These are phyloP conservation scores for Cyclura pinguis DNA, from an alignment of 2,797 vertebrate genomes.

Conservation along the genomic window DNA sequence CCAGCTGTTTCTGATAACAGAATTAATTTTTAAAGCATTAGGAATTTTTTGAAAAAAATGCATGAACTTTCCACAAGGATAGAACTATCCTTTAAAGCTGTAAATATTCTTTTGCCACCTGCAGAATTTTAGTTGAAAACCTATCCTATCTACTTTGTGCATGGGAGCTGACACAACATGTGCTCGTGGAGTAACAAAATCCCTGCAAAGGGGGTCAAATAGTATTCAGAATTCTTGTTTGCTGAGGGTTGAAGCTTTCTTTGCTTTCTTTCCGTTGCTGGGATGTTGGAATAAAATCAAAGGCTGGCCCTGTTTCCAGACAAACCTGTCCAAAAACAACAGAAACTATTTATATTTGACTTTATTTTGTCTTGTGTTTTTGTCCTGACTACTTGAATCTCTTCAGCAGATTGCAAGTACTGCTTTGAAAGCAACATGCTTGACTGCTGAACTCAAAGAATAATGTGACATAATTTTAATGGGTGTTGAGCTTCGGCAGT, in stretches of 20 bases:
- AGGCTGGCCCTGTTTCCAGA: conserved; percentile 36
- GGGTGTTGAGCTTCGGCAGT: conserved; percentile 24
- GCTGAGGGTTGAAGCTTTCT: conserved; percentile 27
- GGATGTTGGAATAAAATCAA: conserved; percentile 61
- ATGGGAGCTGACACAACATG: conserved; percentile 24
- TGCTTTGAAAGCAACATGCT: conserved; percentile 37
- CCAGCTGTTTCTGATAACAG: too few relatives aligned
- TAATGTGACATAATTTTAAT: conserved; percentile 29
- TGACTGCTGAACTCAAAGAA: conserved; percentile 41
- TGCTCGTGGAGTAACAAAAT: conserved; percentile 33
- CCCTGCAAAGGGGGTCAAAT: conserved; percentile 45
- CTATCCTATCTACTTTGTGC: conserved; percentile 24
- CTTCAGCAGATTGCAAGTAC: conserved; percentile 50
- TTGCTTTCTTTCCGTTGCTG: conserved; percentile 42
- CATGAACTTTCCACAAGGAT: background rate
- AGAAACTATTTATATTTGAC: conserved; percentile 40
- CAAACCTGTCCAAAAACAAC: conserved; percentile 43
- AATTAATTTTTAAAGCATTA: background rate
- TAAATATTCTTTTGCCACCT: background rate
- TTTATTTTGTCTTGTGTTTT: conserved; percentile 45
- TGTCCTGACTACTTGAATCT: conserved; percentile 42
- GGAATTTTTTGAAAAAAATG: background rate
- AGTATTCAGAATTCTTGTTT: conserved; percentile 38
- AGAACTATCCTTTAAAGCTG: conserved; percentile 21
- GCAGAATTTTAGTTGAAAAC: background rate